A percentile compares a stretch with the other conserved stretches of the same genome.
Conservation (phyloP, 2,797 vertebrate species). For the Linurgus olivaceus region DNA sequence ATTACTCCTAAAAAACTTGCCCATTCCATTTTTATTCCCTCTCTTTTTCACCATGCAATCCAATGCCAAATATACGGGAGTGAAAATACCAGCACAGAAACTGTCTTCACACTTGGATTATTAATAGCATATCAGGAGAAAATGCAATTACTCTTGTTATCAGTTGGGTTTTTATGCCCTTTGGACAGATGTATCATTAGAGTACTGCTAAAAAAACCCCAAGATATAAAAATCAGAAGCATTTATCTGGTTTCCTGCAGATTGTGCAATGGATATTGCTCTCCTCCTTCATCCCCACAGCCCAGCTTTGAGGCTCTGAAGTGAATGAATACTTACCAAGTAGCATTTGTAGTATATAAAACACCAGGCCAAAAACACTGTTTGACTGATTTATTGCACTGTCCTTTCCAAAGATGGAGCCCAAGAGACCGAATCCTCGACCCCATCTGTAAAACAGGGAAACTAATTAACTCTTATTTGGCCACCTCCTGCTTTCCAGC, state of each 20-base stretch:
- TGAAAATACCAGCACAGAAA: constrained; percentile 2
- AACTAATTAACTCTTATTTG: constrained; percentile 53
- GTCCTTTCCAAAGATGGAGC: constrained; percentile 97
- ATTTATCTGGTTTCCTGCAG: neutral
- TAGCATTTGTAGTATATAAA: constrained; percentile 98
- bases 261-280: neutral
- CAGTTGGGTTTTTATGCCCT: neutral
- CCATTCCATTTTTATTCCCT: neutral
- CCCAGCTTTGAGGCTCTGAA: neutral
- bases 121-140: neutral
- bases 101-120: neutral
- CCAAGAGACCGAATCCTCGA: constrained; percentile 96
- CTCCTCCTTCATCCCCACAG: neutral
- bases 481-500: neutral
- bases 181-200: neutral
- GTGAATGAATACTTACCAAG: constrained; percentile 85
- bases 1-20: neutral
- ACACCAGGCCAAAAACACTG: constrained; percentile 96
- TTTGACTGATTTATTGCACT: constrained; percentile 99
- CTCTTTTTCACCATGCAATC: neutral
- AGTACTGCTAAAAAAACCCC: neutral
- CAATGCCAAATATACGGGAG: neutral
- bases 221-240: neutral
- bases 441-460: constrained; percentile 90
- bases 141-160: neutral